phyloP scores from a whole-genome alignment of 2,797 vertebrate genomes.

The Premnoplex brunnescens region DNA sequence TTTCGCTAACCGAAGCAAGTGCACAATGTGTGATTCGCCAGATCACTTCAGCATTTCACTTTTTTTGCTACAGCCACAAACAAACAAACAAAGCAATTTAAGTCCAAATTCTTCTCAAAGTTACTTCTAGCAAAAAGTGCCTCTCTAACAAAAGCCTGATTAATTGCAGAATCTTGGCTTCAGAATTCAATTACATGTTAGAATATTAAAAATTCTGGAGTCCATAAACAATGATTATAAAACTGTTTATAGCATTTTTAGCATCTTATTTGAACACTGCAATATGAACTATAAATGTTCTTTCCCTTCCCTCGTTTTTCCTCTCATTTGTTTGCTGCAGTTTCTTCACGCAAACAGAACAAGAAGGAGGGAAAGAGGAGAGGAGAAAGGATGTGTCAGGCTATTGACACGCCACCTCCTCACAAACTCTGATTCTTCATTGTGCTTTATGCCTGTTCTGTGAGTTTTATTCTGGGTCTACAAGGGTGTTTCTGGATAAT shows the following conservation, averaged over 20 bases:
- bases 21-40: not conserved
- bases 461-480: slow-evolving; percentile 17
- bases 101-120: not conserved
- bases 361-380: not conserved
- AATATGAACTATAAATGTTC: not conserved
- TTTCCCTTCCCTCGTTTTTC: not conserved
- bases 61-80: not conserved
- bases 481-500: slow-evolving; percentile 19
- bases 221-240: slow-evolving; percentile 62
- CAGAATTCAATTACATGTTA: slow-evolving; percentile 43
- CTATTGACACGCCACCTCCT: not conserved
- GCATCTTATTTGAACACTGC: slow-evolving; percentile 44
- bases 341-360: not conserved
- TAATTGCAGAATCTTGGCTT: slow-evolving; percentile 46
- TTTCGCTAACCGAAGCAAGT: not conserved
- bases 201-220: slow-evolving; percentile 51
- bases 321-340: not conserved
- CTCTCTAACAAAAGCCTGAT: slow-evolving; percentile 28
- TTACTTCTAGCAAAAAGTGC: slow-evolving; percentile 1
- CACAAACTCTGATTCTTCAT: not conserved
- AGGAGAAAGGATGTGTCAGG: not conserved
- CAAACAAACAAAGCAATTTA: not conserved
- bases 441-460: not conserved
- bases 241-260: slow-evolving; percentile 42
- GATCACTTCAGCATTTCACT: not conserved